Evolutionary conservation across 2,113 vertebrate species (phyloP), one percentile per base, ranked within the genome.

Genomic region (Halcyon senegalensis): DNA sequence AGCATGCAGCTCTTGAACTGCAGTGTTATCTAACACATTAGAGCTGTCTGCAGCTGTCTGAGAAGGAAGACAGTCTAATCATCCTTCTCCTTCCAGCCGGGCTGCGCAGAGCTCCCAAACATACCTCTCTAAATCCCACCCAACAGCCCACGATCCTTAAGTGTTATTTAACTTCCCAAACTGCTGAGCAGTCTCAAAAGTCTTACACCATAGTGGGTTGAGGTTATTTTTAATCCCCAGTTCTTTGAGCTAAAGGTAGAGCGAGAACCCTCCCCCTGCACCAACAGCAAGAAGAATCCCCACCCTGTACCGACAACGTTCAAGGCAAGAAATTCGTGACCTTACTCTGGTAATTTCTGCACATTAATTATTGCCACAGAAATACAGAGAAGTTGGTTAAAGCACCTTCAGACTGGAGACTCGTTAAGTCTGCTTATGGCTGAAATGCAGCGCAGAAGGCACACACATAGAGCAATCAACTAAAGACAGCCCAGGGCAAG

Each of bases 321-420:
- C 28, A 37, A 83, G 43, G 19, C 3, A 18, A 31, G 35, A 17
- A 73, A 82, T 30, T 30, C 28, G 2, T 2, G 13, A 50, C 43
- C 39, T 51, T 53, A 48, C 27, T 16, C n/a, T 3, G 39, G 19
- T 18, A 15, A 17, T 33, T 39, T 43, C 66, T 82, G 80, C 37
- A 10, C 0, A 0, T 2, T 3, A 1, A 20, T 13, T 64, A 58
- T 1, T 27, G 44, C 62, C 18, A 19, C 19, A 87, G 70, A 68
- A 84, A 85, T 5, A 39, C 1, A 11, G 44, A 73, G 35, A 18
- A 62, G 37, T 4, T 60, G n/a, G 21, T 37, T 56, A 33, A 67
- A 72, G 28, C n/a, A 19, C 37, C 59, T 62, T 18, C 43, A 41
- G 18, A 53, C 2, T 7, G 4, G 64, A 78, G 28, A 59, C 31